phyloP scores from a whole-genome alignment of 2,797 vertebrate genomes.

The Sylvilagus floridanus region DNA sequence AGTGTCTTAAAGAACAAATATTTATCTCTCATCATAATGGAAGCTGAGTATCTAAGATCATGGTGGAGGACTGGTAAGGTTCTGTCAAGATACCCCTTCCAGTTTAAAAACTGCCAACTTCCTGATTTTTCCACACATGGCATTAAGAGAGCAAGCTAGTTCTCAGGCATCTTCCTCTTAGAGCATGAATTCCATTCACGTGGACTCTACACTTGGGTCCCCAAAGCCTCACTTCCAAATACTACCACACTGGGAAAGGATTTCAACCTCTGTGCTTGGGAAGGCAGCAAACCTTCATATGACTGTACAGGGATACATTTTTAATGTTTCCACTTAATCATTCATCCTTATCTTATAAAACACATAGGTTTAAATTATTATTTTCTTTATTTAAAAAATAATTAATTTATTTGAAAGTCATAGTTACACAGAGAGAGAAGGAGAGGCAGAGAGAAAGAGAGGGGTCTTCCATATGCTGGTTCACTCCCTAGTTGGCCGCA shows the following conservation, averaged over 20 bases:
- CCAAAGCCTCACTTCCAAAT: not conserved
- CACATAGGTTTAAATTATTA: not conserved
- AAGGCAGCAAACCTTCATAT: not conserved
- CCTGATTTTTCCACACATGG: not conserved
- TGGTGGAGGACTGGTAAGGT: rapidly evolving
- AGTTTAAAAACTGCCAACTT: not conserved
- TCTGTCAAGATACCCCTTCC: not conserved
- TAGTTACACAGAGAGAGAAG: no score
- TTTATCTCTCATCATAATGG: not conserved
- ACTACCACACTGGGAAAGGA: not conserved
- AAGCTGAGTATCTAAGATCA: not conserved
- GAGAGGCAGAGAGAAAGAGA: no score
- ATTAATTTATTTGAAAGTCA: no score
- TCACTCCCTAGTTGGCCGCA: no score
- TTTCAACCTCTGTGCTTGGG: not conserved
- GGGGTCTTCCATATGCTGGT: no score
- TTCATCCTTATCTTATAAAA: conserved; percentile 32
- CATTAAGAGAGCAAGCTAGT: not conserved
- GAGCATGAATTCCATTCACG: not conserved
- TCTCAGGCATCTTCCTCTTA: not conserved
- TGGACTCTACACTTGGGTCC: not conserved
- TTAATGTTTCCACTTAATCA: not conserved
- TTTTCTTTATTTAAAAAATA: not conserved
- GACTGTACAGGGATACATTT: not conserved
- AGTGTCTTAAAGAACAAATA: not conserved